Base-by-base conservation (phyloP, 2,113 vertebrate species). In the Bubo bubo region DNA sequence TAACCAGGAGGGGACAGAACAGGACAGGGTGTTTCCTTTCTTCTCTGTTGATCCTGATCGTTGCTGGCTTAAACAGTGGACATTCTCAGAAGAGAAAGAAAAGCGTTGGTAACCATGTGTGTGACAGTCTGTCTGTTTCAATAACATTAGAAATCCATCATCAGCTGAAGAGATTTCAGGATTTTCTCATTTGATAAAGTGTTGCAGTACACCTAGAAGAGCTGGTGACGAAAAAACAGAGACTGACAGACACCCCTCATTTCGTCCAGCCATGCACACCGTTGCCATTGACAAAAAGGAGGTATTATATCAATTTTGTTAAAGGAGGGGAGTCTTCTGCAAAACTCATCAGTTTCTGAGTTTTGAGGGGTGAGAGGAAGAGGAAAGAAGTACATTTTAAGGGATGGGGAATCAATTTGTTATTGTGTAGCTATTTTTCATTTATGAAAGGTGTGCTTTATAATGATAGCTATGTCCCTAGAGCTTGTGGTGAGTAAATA, bases 291-390 rank as follows among this genome's bases (percentile, higher is more conserved):
- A 79, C 35, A 68, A 68, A 95, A 86, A 37, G 60, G 41, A 94
- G 32, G 28, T 87, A 50, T 67, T 89, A 20, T 68, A 53, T 56
- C 30, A 79, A 4, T 35, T 59, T 75, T 81, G 37, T 81, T 87
- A 34, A 63, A 64, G 37, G 20, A 89, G 37, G 14, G 56, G 79
- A 81, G 30, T 63, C 17, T 41, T 74, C 90, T 95, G 93, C 64
- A 95, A 95, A 95, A 89, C 43, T 64, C 76, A 93, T 95, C 64
- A 89, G 21, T 41, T 93, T 82, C 59, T 6, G 13, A 39, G 55
- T 84, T 86, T 74, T 80, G 12, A 7, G 56, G 52, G 4, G 21
- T 67, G 73, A 96, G 43, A 79, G 12, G 18, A 21, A 2, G 22
- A 37, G 39, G 27, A 84, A 0, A 81, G 59, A 81, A 60, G 39